Evolutionary conservation across 2,797 vertebrate genomes (phyloP).

Genomic region (Discoglossus pictus): DNA sequence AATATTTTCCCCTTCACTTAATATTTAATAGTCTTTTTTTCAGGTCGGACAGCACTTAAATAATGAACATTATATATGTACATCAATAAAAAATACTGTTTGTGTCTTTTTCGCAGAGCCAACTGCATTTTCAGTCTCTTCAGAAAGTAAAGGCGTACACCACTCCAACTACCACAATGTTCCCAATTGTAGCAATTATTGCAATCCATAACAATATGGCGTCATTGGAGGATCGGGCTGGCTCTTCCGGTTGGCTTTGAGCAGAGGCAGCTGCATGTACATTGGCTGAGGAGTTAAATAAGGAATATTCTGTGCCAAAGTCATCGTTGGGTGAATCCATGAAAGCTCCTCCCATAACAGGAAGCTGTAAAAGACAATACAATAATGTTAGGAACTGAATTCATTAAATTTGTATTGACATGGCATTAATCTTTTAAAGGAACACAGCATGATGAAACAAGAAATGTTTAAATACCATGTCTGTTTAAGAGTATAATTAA

Average conservation of each 20-base stretch:
- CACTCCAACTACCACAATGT: constrained; percentile 95
- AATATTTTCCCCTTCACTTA: constrained; percentile 39
- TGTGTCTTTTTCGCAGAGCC: background rate
- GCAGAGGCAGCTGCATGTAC: constrained; percentile 80
- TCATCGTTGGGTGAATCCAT: constrained; percentile 97
- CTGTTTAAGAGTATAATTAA: too few species aligned
- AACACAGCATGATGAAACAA: too few species aligned
- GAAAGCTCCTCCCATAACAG: constrained; percentile 96
- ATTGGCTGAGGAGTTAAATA: constrained; percentile 94
- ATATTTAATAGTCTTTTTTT: constrained; percentile 48
- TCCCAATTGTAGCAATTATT: constrained; percentile 94
- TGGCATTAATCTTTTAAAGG: too few species aligned
- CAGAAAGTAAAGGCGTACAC: constrained; percentile 97
- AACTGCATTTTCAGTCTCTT: constrained; percentile 51
- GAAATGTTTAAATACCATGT: too few species aligned
- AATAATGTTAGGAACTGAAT: constrained; percentile 47
- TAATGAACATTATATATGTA: constrained; percentile 48
- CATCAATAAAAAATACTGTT: constrained; percentile 45
- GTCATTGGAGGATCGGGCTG: constrained; percentile 85
- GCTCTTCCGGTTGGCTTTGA: constrained; percentile 82
- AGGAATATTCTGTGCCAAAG: constrained; percentile 91
- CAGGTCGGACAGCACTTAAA: constrained; percentile 46
- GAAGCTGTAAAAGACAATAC: constrained; percentile 76
- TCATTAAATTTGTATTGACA: too few species aligned
- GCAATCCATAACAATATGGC: constrained; percentile 97